Percentiles rank a stretch among this genome's conserved stretches.
Conservation (phyloP, 2,113 vertebrate species). For the Struthio camelus region DNA sequence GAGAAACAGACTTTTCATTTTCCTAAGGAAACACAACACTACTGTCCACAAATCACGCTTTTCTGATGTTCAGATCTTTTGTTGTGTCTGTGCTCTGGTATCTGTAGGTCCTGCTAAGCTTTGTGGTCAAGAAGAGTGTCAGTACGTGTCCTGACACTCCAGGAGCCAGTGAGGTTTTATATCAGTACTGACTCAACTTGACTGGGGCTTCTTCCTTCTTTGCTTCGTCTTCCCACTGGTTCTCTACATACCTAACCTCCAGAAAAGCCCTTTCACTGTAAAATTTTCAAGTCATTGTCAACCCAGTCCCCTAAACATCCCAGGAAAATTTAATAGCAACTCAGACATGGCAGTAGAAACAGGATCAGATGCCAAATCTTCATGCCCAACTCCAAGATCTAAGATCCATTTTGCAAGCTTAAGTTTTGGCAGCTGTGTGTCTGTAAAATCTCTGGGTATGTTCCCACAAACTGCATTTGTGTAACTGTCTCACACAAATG, state of each 20-base stretch:
- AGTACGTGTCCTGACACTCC: not conserved
- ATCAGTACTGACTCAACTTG: not conserved
- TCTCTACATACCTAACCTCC: not conserved
- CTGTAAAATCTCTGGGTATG: not conserved
- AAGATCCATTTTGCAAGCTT: slow-evolving; percentile 11
- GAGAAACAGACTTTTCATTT: not conserved
- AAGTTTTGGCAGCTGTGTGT: not conserved
- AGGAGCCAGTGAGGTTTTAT: not conserved
- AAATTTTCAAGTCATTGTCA: not conserved
- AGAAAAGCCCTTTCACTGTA: not conserved
- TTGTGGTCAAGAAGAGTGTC: not conserved
- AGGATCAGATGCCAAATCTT: not conserved
- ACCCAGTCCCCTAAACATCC: not conserved
- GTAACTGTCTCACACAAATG: not conserved
- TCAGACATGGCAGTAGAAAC: not conserved
- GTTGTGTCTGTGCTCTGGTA: not conserved
- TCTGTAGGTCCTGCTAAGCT: not conserved
- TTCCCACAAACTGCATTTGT: not conserved
- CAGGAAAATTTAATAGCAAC: not conserved
- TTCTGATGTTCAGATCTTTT: not conserved
- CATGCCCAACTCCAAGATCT: not conserved
- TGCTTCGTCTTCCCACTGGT: not conserved
- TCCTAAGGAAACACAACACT: not conserved
- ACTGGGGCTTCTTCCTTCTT: not conserved
- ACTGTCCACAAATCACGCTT: not conserved